Conservation (phyloP, 2,113 vertebrate species). For the Myotis brandtii region DNA sequence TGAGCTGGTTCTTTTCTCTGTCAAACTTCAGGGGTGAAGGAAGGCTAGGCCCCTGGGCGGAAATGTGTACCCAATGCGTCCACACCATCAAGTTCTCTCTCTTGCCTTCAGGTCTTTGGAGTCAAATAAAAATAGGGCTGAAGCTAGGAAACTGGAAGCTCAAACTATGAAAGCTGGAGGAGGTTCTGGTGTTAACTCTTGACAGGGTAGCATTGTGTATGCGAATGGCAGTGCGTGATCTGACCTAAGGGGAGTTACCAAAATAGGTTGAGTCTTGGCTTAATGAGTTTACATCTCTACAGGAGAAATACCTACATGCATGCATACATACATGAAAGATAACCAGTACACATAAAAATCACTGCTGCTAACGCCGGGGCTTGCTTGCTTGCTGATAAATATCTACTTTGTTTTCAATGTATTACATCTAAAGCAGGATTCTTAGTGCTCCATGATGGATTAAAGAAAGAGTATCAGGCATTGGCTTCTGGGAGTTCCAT, state of each 20-base stretch:
- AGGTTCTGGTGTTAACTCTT: slow-evolving; percentile 74
- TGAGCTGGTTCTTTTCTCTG: slow-evolving; percentile 13
- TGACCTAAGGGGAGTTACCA: slow-evolving; percentile 24
- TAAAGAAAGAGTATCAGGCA: slow-evolving; percentile 11
- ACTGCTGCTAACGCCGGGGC: neutral
- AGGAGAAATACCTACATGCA: neutral
- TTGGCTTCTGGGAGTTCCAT: slow-evolving; percentile 43
- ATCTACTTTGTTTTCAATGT: neutral
- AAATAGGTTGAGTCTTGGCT: slow-evolving; percentile 61
- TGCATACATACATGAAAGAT: neutral
- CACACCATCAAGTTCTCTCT: neutral
- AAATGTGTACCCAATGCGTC: neutral
- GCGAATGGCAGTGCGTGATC: slow-evolving; percentile 68
- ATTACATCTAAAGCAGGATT: slow-evolving; percentile 52
- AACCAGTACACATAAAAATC: slow-evolving; percentile 26
- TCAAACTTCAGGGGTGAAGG: slow-evolving; percentile 46
- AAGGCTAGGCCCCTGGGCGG: slow-evolving; percentile 63
- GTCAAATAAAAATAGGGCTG: slow-evolving; percentile 63
- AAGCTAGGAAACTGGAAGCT: slow-evolving; percentile 58
- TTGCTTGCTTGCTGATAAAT: slow-evolving; percentile 33
- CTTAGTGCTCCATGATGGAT: slow-evolving; percentile 17
- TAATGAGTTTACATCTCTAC: slow-evolving; percentile 64
- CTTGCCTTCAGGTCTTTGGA: neutral
- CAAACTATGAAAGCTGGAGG: slow-evolving; percentile 36
- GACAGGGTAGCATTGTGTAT: slow-evolving; percentile 59